A percentile compares a stretch with the other conserved stretches of the same genome.
Conservation (phyloP, 2,888 invertebrate genomes). For the Chloroclysta siterata region DNA sequence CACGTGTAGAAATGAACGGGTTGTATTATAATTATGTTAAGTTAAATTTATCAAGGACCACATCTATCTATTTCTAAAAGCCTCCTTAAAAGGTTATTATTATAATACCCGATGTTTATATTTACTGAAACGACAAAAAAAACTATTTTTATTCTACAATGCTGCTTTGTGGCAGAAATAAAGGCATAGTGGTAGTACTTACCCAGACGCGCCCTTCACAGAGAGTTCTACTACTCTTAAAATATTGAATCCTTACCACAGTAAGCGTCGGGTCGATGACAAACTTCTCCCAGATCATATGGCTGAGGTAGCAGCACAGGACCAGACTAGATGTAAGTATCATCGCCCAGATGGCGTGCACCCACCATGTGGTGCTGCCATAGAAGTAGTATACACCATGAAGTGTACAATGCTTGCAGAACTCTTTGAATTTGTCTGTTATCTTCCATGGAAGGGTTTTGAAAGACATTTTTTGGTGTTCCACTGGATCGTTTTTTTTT, state of each 20-base stretch:
- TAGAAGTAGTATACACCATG: slow-evolving; percentile 70
- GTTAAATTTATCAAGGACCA: no score
- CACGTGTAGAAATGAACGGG: neutral
- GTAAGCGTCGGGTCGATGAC: slow-evolving; percentile 70
- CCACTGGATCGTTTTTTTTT: no score
- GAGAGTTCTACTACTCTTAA: no score
- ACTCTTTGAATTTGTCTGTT: slow-evolving; percentile 46
- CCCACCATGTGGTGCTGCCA: slow-evolving; percentile 44
- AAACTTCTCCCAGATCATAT: slow-evolving; percentile 74
- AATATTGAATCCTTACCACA: slow-evolving; percentile 57
- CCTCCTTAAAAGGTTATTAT: no score
- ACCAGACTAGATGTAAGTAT: slow-evolving; percentile 55
- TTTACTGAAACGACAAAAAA: no score
- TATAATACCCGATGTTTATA: no score
- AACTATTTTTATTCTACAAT: no score
- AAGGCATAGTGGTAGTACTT: no score
- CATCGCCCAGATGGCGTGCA: slow-evolving; percentile 54
- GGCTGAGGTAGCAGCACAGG: slow-evolving; percentile 64
- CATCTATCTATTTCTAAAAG: no score
- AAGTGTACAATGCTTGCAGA: slow-evolving; percentile 62
- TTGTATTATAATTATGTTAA: no score
- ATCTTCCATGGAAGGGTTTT: slow-evolving; percentile 31
- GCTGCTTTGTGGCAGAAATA: no score
- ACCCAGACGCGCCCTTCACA: no score
- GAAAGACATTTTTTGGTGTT: neutral